Percentiles rank a stretch among this genome's conserved stretches.
These are phyloP conservation scores for Saturnia pavonia DNA, from an alignment of 2,888 invertebrate genomes.

Conservation along the genomic window DNA sequence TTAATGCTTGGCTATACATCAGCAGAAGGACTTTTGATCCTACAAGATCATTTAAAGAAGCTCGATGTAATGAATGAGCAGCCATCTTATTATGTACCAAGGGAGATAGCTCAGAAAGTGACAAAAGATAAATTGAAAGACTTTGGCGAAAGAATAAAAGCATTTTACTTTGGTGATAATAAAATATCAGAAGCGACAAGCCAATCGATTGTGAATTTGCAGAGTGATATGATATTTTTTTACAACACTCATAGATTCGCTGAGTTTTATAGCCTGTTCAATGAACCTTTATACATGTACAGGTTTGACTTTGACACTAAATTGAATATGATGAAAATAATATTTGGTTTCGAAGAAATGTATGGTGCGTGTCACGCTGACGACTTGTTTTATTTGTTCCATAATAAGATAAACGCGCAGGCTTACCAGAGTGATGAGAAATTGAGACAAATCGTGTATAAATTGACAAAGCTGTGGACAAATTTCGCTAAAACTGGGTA, in stretches of 20 bases:
- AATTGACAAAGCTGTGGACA: constrained; percentile 68
- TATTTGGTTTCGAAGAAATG: constrained; percentile 35
- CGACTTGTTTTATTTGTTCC: constrained; percentile 72
- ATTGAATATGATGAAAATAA: constrained; percentile 52
- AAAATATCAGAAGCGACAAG: constrained; percentile 38
- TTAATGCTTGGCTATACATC: constrained; percentile 58
- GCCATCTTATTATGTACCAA: constrained; percentile 49
- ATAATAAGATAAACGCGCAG: constrained; percentile 52
- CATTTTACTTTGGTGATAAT: constrained; percentile 48
- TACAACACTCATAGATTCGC: constrained; percentile 54
- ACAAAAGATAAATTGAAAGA: constrained; percentile 39
- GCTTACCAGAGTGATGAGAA: constrained; percentile 45
- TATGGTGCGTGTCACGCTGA: constrained; percentile 73
- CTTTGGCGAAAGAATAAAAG: constrained; percentile 49
- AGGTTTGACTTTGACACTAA: constrained; percentile 55
- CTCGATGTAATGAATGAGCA: constrained; percentile 40
- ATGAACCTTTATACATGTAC: constrained; percentile 50
- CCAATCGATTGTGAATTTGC: constrained; percentile 39
- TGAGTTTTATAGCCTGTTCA: constrained; percentile 40
- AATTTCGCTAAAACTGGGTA: constrained; percentile 73
- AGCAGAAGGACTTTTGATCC: constrained; percentile 52
- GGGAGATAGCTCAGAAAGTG: constrained; percentile 45
- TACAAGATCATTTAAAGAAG: constrained; percentile 42
- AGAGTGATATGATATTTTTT: constrained; percentile 49
- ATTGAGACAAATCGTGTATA: constrained; percentile 51